phyloP scores from a whole-genome alignment of 92 coral and sea anemone species.

The Porites divaricata region DNA sequence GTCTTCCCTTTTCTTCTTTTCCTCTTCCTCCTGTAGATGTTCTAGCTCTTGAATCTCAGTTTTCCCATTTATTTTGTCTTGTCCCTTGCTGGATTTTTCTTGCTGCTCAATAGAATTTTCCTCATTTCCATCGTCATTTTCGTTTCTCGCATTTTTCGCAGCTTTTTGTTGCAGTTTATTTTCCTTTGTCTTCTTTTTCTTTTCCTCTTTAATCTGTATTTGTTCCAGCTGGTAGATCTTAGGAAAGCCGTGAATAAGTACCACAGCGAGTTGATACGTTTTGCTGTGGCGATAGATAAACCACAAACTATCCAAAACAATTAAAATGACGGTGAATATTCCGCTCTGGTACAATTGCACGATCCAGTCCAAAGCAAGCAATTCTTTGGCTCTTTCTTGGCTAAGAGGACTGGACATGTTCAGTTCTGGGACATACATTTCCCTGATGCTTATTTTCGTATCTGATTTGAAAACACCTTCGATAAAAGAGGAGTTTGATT shows the following conservation, averaged over 20 bases:
- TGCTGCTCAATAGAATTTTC: not conserved
- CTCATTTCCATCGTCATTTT: not conserved
- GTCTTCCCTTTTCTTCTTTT: conserved; percentile 35
- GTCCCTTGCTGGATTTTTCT: not conserved
- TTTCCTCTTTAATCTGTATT: conserved; percentile 48
- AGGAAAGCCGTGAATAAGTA: conserved; percentile 78
- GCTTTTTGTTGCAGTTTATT: conserved; percentile 1
- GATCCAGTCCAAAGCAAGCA: conserved; percentile 79
- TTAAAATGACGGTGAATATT: conserved; percentile 61
- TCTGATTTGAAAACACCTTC: not conserved
- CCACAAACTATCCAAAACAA: conserved; percentile 78
- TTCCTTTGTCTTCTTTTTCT: conserved; percentile 40
- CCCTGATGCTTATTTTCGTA: conserved; percentile 23
- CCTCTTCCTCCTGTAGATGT: conserved; percentile 48
- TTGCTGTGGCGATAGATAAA: conserved; percentile 76
- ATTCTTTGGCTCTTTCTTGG: conserved; percentile 55
- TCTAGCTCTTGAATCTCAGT: conserved; percentile 68
- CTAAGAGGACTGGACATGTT: conserved; percentile 64
- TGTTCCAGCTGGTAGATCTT: conserved; percentile 67
- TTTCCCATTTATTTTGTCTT: not conserved
- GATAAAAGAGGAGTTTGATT: not conserved
- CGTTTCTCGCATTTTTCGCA: not conserved
- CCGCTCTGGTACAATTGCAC: conserved; percentile 61
- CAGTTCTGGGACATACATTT: conserved; percentile 39
- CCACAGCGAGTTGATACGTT: conserved; percentile 73